These are phyloP conservation scores for Aspidoscelis tigris DNA, from an alignment of 2,113 vertebrate species.

Conservation along the genomic window DNA sequence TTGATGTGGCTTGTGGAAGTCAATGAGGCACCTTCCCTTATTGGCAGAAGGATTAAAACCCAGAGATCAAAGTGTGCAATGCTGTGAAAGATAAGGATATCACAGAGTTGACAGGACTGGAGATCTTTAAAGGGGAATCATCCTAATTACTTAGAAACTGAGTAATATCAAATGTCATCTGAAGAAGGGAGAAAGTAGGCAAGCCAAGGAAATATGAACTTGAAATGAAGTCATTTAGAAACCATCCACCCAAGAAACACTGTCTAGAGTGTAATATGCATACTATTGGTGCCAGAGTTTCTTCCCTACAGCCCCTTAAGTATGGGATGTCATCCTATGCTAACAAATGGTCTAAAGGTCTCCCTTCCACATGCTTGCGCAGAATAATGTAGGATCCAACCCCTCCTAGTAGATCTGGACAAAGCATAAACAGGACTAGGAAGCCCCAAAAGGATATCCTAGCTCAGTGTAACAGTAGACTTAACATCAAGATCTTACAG, in stretches of 20 bases:
- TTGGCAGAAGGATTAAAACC: conserved; percentile 44
- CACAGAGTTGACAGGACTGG: background rate
- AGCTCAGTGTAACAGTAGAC: too few relatives aligned
- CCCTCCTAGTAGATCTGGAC: too few relatives aligned
- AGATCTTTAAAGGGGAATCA: background rate
- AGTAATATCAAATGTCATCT: background rate
- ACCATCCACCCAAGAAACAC: background rate
- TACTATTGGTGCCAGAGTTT: too few relatives aligned
- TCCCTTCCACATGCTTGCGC: too few relatives aligned
- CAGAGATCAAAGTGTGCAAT: conserved; percentile 54
- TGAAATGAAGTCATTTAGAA: background rate
- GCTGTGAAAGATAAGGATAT: conserved; percentile 42
- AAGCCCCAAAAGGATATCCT: too few relatives aligned
- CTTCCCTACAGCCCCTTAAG: too few relatives aligned
- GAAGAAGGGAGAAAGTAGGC: background rate
- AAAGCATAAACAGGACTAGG: too few relatives aligned
- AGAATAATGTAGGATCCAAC: too few relatives aligned
- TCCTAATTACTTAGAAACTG: background rate
- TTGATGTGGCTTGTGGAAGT: background rate
- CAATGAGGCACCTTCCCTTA: conserved; percentile 20
- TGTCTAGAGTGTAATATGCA: too few relatives aligned
- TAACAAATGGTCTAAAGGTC: too few relatives aligned
- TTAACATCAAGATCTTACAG: too few relatives aligned
- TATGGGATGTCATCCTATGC: too few relatives aligned
- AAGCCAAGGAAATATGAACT: background rate